Percentiles rank a stretch among this genome's conserved stretches.
Evolutionary conservation across 2,797 vertebrate genomes (phyloP).

Genomic region (Sphenopsis melanotis): DNA sequence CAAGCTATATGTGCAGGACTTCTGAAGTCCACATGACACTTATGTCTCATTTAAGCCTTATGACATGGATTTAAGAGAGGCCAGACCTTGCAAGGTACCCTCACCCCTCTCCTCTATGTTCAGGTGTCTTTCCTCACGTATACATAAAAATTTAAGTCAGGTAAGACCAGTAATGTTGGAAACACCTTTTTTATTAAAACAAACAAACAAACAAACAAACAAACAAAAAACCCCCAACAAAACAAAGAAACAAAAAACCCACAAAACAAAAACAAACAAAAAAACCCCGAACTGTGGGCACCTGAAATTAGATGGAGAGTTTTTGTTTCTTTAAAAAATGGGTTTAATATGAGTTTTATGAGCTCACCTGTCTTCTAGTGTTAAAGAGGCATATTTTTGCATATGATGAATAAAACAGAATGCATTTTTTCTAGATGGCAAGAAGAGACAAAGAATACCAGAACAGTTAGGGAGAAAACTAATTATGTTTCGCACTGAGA

Average conservation of each 20-base stretch:
- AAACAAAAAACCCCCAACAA: neutral
- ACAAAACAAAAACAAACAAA: neutral
- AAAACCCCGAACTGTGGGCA: neutral
- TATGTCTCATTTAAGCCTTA: neutral
- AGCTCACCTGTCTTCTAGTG: neutral
- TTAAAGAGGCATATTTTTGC: neutral
- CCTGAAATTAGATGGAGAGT: fast-evolving
- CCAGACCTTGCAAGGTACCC: neutral
- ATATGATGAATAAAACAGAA: neutral
- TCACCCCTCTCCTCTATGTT: fast-evolving
- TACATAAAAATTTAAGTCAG: neutral
- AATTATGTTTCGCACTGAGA: conserved; percentile 12
- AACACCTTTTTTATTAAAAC: neutral
- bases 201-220: neutral
- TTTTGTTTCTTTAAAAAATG: neutral
- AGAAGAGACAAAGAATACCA: neutral
- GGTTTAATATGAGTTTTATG: neutral
- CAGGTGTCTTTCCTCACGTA: neutral
- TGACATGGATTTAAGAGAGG: neutral
- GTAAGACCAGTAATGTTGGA: neutral
- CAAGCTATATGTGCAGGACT: neutral
- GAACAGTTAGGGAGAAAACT: neutral
- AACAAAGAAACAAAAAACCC: neutral
- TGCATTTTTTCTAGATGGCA: neutral
- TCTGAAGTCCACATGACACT: neutral